Percentiles rank a stretch among this genome's conserved stretches.
Conservation (phyloP, 2,797 vertebrate species). For the Lateolabrax maculatus region DNA sequence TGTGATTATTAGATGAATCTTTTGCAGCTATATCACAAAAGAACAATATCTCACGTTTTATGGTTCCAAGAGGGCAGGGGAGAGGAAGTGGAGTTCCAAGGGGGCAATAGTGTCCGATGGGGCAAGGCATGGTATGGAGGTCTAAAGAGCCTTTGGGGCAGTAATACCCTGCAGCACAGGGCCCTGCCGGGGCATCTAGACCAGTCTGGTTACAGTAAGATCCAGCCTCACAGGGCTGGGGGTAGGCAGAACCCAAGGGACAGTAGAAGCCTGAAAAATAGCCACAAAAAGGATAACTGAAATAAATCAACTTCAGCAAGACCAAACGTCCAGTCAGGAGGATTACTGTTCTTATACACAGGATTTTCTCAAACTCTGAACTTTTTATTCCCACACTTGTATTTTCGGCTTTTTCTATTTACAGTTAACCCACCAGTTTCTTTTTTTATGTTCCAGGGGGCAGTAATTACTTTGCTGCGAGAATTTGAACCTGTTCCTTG, state of each 20-base stretch:
- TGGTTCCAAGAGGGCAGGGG: conserved; percentile 88
- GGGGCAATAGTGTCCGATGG: conserved; percentile 91
- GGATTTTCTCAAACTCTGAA: conserved; percentile 29
- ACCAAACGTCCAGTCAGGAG: conserved; percentile 16
- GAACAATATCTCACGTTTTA: conserved; percentile 78
- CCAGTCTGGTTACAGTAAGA: conserved; percentile 83
- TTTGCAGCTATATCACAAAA: not conserved
- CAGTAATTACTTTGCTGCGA: conserved; percentile 34
- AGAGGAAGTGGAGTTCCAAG: conserved; percentile 85
- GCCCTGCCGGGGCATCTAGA: conserved; percentile 79
- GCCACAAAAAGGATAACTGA: conserved; percentile 21
- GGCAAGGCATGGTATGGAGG: conserved; percentile 75
- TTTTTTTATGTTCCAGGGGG: conserved; percentile 24
- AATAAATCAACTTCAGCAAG: conserved; percentile 30
- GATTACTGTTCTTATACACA: conserved; percentile 21
- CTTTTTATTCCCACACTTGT: conserved; percentile 6
- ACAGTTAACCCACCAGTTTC: not conserved
- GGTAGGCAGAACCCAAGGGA: conserved; percentile 85
- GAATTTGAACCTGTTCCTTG: conserved; percentile 32
- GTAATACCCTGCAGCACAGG: conserved; percentile 82
- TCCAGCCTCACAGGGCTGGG: conserved; percentile 89
- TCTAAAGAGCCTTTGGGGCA: conserved; percentile 80
- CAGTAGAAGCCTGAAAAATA: conserved; percentile 88
- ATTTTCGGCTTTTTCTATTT: conserved; percentile 26
- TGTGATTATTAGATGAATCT: not conserved